These are phyloP conservation scores for Neomicropteryx cornuta DNA, from an alignment of 1,140 invertebrate genomes.

Conservation along the genomic window DNA sequence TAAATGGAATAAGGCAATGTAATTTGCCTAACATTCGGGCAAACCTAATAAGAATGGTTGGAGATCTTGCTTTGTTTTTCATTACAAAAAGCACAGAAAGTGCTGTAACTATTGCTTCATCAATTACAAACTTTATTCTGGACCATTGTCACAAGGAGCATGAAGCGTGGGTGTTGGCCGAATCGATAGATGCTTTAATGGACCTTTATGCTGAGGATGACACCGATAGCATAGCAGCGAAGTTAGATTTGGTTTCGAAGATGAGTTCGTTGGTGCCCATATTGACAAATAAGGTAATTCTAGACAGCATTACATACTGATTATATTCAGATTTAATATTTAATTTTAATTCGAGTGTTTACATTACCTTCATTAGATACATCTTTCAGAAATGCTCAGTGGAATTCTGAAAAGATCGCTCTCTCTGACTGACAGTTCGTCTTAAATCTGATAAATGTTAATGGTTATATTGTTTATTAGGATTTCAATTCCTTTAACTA, in stretches of 20 bases:
- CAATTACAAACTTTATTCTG: conserved; percentile 40
- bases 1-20: conserved; percentile 44
- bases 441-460: no score
- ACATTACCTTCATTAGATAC: no score
- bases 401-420: not conserved
- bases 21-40: conserved; percentile 46
- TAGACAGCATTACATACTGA: conserved; percentile 3
- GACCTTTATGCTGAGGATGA: conserved; percentile 71
- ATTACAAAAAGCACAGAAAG: conserved; percentile 26
- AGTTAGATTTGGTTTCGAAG: conserved; percentile 50
- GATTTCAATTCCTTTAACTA: no score
- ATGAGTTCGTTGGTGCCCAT: conserved; percentile 42
- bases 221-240: conserved; percentile 48
- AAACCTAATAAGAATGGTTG: conserved; percentile 59
- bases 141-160: conserved; percentile 38
- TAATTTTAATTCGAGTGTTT: conserved; percentile 3
- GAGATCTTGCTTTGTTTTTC: conserved; percentile 40
- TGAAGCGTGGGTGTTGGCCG: conserved; percentile 58
- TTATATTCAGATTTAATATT: not conserved
- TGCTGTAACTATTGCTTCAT: conserved; percentile 23
- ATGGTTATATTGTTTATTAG: no score
- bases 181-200: conserved; percentile 62
- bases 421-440: no score
- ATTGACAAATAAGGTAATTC: conserved; percentile 53
- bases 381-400: not conserved